A percentile compares a stretch with the other conserved stretches of the same genome.
phyloP scores from a whole-genome alignment of 1,140 invertebrate species.

The Campodea augens region DNA sequence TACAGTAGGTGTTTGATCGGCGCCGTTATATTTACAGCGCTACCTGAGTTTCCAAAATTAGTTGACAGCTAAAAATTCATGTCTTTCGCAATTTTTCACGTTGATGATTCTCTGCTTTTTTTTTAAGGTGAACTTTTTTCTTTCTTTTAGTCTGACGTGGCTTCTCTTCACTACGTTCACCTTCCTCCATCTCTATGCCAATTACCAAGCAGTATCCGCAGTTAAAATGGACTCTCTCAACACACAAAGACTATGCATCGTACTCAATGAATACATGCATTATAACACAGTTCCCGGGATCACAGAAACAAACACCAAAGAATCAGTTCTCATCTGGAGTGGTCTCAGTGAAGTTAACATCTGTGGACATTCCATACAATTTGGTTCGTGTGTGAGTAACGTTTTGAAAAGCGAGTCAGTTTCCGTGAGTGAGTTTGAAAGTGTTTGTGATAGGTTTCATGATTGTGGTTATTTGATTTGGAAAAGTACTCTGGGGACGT shows the following conservation, averaged over 20 bases:
- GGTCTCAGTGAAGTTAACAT: conserved; percentile 21
- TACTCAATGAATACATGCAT: conserved; percentile 38
- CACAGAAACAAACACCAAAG: conserved; percentile 30
- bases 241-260: conserved; percentile 43
- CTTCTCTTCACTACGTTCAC: conserved; percentile 50
- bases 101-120: conserved; percentile 7
- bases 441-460: too few species aligned
- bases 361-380: conserved; percentile 18
- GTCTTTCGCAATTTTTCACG: too few species aligned
- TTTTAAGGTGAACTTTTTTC: too few species aligned
- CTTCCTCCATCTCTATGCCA: conserved; percentile 61
- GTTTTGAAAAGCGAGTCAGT: too few species aligned
- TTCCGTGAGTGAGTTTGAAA: too few species aligned
- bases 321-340: conserved; percentile 34
- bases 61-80: too few species aligned
- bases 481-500: too few species aligned
- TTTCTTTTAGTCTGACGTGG: conserved; percentile 38
- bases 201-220: conserved; percentile 63
- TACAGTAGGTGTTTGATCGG: too few species aligned
- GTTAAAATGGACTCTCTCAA: conserved; percentile 60
- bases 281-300: conserved; percentile 28
- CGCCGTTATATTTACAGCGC: too few species aligned
- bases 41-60: neutral
- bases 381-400: conserved; percentile 19
- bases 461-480: too few species aligned